phyloP scores from a whole-genome alignment of 2,888 invertebrate species.

The Protula sp. region DNA sequence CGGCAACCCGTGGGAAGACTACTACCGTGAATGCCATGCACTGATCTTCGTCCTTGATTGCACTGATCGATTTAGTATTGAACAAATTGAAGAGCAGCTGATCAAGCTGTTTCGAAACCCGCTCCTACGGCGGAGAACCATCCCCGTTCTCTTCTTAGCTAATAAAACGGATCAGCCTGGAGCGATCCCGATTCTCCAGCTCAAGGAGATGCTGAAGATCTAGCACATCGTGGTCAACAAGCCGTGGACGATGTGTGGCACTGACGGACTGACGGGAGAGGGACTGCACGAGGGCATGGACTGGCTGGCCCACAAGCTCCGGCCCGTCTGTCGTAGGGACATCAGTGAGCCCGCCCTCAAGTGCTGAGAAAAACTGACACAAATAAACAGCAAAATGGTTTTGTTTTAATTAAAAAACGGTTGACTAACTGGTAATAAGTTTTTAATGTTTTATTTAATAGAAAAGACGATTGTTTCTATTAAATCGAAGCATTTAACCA shows the following conservation, averaged over 20 bases:
- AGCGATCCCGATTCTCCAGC: constrained; percentile 61
- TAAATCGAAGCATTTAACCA: too few relatives aligned
- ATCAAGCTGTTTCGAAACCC: constrained; percentile 76
- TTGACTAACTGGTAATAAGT: too few relatives aligned
- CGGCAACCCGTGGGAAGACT: constrained; percentile 89
- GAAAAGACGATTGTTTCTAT: too few relatives aligned
- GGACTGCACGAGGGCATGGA: constrained; percentile 83
- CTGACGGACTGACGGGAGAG: constrained; percentile 81
- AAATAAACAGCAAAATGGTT: too few relatives aligned
- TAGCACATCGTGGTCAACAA: constrained; percentile 70
- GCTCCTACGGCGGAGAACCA: constrained; percentile 62
- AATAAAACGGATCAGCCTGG: constrained; percentile 88
- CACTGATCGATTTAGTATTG: constrained; percentile 75
- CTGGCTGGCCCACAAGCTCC: constrained; percentile 71
- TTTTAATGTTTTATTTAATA: too few relatives aligned
- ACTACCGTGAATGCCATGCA: constrained; percentile 84
- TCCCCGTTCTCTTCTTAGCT: constrained; percentile 85
- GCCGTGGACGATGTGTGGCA: constrained; percentile 88
- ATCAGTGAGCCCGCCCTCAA: neutral
- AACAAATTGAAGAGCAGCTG: constrained; percentile 87
- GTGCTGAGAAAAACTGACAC: neutral
- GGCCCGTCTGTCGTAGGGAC: neutral
- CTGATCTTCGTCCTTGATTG: constrained; percentile 92
- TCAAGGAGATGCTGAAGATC: constrained; percentile 68
- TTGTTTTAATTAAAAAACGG: too few relatives aligned